Conservation (phyloP, 2,113 vertebrate genomes). For the Antechinus stuartii region DNA sequence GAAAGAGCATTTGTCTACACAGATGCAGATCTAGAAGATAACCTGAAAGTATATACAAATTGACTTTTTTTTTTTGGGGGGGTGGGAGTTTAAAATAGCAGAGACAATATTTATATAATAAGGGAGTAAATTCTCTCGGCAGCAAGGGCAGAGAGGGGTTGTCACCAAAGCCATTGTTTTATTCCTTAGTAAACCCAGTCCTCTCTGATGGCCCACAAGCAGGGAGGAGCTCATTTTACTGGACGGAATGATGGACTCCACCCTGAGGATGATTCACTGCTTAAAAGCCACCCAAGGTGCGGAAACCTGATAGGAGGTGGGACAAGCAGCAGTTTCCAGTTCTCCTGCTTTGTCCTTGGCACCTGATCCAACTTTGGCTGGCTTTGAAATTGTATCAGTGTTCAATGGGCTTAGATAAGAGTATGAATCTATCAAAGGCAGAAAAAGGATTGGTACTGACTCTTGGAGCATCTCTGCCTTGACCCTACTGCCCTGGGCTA, state of each 20-base stretch:
- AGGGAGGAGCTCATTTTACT: conserved; percentile 33
- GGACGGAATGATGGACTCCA: conserved; percentile 23
- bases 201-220: neutral
- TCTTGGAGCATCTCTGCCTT: neutral
- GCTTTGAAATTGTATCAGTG: neutral
- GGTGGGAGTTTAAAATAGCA: neutral
- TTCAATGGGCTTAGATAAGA: neutral
- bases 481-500: neutral
- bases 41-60: neutral
- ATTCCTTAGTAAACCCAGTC: neutral
- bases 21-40: neutral
- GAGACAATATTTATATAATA: neutral
- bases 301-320: neutral
- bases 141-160: neutral
- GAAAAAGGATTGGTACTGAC: neutral
- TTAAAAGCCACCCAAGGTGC: neutral
- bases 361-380: neutral
- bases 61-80: neutral
- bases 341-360: neutral
- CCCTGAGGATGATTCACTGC: conserved; percentile 60
- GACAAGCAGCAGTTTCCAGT: neutral
- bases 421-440: neutral
- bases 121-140: neutral
- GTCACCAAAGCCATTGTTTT: neutral
- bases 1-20: neutral